These are phyloP conservation scores for Polypedilum pembai DNA, from an alignment of 1,140 invertebrate genomes.

Conservation along the genomic window DNA sequence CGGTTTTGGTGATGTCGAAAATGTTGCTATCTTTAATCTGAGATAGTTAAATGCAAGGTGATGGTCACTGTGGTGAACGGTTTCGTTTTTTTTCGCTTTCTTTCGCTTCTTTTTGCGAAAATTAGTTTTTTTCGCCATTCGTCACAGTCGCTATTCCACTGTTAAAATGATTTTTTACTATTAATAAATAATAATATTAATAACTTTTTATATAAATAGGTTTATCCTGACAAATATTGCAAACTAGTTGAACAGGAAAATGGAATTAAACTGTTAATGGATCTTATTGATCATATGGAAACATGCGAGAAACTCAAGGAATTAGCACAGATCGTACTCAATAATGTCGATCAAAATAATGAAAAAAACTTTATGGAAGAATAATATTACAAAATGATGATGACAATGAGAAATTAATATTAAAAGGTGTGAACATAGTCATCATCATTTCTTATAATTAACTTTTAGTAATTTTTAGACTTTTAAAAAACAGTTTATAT, in stretches of 20 bases:
- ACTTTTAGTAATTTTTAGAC: too few species aligned
- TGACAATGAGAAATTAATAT: not conserved
- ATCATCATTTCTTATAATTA: not conserved
- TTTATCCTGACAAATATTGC: conserved; percentile 78
- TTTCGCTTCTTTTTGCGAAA: too few species aligned
- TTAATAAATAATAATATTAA: too few species aligned
- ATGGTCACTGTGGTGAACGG: too few species aligned
- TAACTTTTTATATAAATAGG: conserved; percentile 33
- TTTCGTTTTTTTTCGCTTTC: too few species aligned
- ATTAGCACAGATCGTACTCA: conserved; percentile 57
- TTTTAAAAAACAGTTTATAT: too few species aligned
- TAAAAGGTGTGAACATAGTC: not conserved
- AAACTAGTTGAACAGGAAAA: conserved; percentile 75
- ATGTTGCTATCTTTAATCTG: too few species aligned
- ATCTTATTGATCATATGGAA: conserved; percentile 53
- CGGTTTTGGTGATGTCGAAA: too few species aligned
- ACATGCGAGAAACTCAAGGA: conserved; percentile 58
- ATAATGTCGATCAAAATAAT: conserved; percentile 50
- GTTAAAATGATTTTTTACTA: too few species aligned
- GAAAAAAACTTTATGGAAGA: conserved; percentile 32
- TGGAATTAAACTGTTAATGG: conserved; percentile 65
- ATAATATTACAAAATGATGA: conserved; percentile 16
- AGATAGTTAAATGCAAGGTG: too few species aligned
- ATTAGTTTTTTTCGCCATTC: too few species aligned
- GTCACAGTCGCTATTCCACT: too few species aligned